A percentile compares a stretch with the other conserved stretches of the same genome.
phyloP scores from a whole-genome alignment of 64 coral and sea anemone genomes.

The Stylophora pistillata region DNA sequence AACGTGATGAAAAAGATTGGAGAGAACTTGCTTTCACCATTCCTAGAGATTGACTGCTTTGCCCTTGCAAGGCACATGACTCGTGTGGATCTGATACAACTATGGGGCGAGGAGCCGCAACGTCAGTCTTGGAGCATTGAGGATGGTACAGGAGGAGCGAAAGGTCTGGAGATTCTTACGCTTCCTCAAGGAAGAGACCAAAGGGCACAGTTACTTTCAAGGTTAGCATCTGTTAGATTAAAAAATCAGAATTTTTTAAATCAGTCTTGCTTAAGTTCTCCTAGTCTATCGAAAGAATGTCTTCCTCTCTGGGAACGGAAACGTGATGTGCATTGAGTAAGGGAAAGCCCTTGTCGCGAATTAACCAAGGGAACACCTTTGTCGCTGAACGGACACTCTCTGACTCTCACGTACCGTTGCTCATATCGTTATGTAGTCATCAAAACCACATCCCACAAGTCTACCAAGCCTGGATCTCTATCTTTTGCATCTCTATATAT shows the following conservation, averaged over 20 bases:
- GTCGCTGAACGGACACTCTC: no score
- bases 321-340: no score
- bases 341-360: no score
- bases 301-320: no score
- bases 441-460: no score
- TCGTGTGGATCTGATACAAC: constrained; percentile 53
- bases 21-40: constrained; percentile 60
- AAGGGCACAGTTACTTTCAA: constrained; percentile 62
- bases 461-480: neutral
- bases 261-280: no score
- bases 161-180: constrained; percentile 72
- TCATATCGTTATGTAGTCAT: no score
- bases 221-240: constrained; percentile 39
- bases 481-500: neutral
- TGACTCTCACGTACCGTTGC: no score
- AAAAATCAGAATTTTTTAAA: neutral
- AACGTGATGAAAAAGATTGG: constrained; percentile 76
- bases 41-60: constrained; percentile 49
- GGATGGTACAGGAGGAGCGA: constrained; percentile 76
- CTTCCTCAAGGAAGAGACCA: constrained; percentile 85
- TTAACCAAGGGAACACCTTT: no score
- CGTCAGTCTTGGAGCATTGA: constrained; percentile 49
- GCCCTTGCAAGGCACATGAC: constrained; percentile 82
- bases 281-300: no score
- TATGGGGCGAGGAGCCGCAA: constrained; percentile 60